Conservation (phyloP, 2,113 vertebrate genomes). For the Mormyrus iriodes region DNA sequence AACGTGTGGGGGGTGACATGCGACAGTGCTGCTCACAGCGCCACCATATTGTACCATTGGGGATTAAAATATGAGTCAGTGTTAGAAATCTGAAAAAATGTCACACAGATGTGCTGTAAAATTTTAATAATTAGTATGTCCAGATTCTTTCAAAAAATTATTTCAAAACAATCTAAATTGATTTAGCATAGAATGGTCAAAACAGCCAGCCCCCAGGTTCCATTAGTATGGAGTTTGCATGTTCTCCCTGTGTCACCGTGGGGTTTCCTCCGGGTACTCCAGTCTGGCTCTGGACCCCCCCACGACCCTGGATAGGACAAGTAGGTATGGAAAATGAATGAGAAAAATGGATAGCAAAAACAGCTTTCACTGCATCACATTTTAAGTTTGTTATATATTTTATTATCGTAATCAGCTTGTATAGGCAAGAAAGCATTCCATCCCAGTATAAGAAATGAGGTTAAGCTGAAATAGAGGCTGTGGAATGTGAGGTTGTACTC, state of each 20-base stretch:
- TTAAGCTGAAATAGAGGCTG: neutral
- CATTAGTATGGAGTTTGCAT: neutral
- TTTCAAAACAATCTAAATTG: neutral
- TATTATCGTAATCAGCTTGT: neutral
- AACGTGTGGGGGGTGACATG: no score
- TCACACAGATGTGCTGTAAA: no score
- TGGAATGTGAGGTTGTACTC: neutral
- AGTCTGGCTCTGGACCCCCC: neutral
- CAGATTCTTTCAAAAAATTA: neutral
- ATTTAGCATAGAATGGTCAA: neutral
- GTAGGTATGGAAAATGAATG: neutral
- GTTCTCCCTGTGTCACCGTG: neutral
- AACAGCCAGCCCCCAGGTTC: neutral
- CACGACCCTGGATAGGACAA: neutral
- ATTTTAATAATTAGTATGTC: no score
- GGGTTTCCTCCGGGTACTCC: neutral
- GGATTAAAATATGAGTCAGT: no score
- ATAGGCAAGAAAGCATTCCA: neutral
- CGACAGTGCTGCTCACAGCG: no score
- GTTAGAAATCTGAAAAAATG: no score
- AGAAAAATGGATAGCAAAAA: neutral
- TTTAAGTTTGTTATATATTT: neutral
- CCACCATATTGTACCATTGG: no score
- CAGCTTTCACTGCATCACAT: neutral
- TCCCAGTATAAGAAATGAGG: neutral